A percentile compares a stretch with the other conserved stretches of the same genome.
Evolutionary conservation across 2,888 invertebrate species (phyloP).

Genomic region (Drosophila acutilabella): DNA sequence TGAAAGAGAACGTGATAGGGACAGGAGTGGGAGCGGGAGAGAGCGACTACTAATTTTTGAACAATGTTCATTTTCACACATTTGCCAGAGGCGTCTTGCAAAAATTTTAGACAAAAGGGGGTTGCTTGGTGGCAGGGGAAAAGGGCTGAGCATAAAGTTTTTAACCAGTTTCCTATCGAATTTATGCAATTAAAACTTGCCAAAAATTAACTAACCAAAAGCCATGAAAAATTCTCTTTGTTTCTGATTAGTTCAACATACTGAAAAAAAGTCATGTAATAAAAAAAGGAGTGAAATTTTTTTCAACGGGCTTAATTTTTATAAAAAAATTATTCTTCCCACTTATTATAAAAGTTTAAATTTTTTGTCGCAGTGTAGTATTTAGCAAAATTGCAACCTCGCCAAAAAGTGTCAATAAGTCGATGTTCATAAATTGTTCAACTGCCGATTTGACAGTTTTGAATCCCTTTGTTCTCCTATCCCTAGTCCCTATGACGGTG

Average conservation of each 20-base stretch:
- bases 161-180: background rate
- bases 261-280: no score
- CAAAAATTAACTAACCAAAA: no score
- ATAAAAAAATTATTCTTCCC: no score
- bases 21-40: background rate
- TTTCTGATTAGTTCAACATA: no score
- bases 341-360: no score
- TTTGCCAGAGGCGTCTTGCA: conserved; percentile 29
- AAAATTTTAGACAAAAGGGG: background rate
- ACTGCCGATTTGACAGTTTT: conserved; percentile 53
- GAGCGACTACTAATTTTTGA: conserved; percentile 61
- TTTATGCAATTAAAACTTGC: no score
- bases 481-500: background rate
- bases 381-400: conserved; percentile 11
- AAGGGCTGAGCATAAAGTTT: no score
- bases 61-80: conserved; percentile 27
- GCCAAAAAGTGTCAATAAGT: conserved; percentile 45
- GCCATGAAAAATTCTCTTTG: no score
- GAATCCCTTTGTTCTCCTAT: conserved; percentile 5
- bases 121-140: no score
- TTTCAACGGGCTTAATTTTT: no score
- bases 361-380: background rate
- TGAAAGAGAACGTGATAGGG: background rate
- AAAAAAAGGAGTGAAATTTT: no score
- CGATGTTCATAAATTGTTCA: conserved; percentile 32